Percentiles rank a stretch among this genome's conserved stretches.
phyloP scores from a whole-genome alignment of 2,113 vertebrate species.

The Rutilus rutilus region DNA sequence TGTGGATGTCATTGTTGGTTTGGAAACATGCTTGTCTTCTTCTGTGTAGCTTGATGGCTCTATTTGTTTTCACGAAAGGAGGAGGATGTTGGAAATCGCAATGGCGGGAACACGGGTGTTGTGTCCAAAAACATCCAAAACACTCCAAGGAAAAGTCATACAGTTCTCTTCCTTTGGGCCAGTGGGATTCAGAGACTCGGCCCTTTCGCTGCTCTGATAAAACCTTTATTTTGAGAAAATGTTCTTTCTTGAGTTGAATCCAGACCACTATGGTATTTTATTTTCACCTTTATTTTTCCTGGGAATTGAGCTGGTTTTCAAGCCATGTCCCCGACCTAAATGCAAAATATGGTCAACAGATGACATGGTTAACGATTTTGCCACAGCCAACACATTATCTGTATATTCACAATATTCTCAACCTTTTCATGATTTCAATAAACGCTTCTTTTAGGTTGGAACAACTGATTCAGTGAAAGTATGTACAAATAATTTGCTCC shows the following conservation, averaged over 20 bases:
- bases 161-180: slow-evolving; percentile 24
- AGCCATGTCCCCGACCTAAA: slow-evolving; percentile 11
- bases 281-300: not conserved
- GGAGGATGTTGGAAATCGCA: slow-evolving; percentile 8
- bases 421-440: not conserved
- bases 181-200: slow-evolving; percentile 21
- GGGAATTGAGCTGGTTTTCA: not conserved
- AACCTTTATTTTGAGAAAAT: slow-evolving; percentile 43
- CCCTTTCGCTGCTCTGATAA: slow-evolving; percentile 41
- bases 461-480: slow-evolving; percentile 9
- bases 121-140: not conserved
- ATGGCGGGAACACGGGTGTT: slow-evolving; percentile 5
- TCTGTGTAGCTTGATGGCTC: slow-evolving; percentile 44
- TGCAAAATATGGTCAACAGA: slow-evolving; percentile 2
- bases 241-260: slow-evolving; percentile 37
- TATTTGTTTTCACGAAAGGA: slow-evolving; percentile 18
- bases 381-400: not conserved
- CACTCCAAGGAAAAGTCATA: slow-evolving; percentile 14
- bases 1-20: slow-evolving; percentile 39
- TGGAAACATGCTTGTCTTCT: slow-evolving; percentile 41
- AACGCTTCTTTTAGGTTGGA: not conserved
- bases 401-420: slow-evolving; percentile 9
- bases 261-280: slow-evolving; percentile 10
- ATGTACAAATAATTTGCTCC: slow-evolving; percentile 22
- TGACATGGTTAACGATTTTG: not conserved